Base-by-base conservation (phyloP, 2,113 vertebrate species). In the Megalops atlanticus region DNA sequence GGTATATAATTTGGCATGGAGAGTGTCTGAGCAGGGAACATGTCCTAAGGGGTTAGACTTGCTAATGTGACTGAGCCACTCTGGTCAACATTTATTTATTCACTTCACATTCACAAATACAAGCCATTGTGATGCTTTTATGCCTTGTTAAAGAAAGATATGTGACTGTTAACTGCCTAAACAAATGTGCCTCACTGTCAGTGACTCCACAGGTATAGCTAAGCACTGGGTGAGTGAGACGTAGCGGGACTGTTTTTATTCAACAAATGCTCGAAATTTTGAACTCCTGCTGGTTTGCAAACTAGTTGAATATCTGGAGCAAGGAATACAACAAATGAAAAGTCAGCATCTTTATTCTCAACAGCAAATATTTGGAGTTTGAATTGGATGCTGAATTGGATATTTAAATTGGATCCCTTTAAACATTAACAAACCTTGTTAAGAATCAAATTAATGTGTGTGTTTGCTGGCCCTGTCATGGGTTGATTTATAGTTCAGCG, bases 81-180 rank as follows among this genome's bases (percentile, higher is more conserved):
- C 58, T 10, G 31, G 58, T 31, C 58, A 79, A 85, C 90, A 92
- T 91, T 91, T 87, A 84, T 89, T 89, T 82, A 84, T 35, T 31
- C 87, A 45, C 14, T 45, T 71, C 39, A 49, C 81, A 81, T 82
- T 82, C 4, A 27, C 54, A 79, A 84, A 83, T 38, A 41, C 38
- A 73, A 45, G 72, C 78, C 70, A 82, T 80, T 83, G 54, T 79
- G 83, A 64, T 64, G 11, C 58, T 64, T 3, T 58, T 58, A 3
- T 27, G 58, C 24, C 58, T 64, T 31, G 12, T 31, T n/a, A 27
- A 64, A 31, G 49, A 31, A 64, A 27, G 58, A 24, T 58, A 58
- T 6, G n/a, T 58, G n/a, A 6, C 52, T 2, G 52, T 8, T 31
- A 3, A 2, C n/a, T 31, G n/a, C n/a, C 8, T 64, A n/a, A 24